Conservation (phyloP, 2,113 vertebrate genomes). For the Paradisaea rubra region DNA sequence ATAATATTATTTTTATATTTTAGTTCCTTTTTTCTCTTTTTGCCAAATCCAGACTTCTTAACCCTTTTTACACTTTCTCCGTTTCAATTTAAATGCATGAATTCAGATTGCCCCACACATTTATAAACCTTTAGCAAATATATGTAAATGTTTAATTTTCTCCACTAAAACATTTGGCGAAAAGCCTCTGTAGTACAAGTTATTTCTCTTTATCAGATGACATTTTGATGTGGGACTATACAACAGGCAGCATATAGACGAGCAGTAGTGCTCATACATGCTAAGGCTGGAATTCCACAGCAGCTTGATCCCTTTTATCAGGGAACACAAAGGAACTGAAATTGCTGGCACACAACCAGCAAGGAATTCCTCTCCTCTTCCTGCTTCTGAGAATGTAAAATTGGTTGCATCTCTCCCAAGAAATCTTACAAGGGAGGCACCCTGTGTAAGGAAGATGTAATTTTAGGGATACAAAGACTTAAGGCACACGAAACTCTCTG, state of each 20-base stretch:
- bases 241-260: background rate
- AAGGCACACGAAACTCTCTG: accelerated
- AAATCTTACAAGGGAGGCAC: background rate
- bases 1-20: background rate
- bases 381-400: background rate
- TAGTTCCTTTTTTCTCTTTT: background rate
- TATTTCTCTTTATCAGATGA: background rate
- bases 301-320: background rate
- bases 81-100: background rate
- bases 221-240: background rate
- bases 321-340: background rate
- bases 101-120: background rate
- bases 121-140: background rate
- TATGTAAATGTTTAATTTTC: background rate
- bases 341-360: background rate
- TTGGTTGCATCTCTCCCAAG: background rate
- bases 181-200: background rate
- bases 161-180: background rate
- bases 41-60: background rate
- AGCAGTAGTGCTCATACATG: background rate
- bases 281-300: background rate
- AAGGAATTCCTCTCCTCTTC: background rate
- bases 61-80: background rate
- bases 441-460: background rate
- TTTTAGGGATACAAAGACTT: background rate